Conservation (phyloP, 2,888 invertebrate species). For the Drosophila meridiana region DNA sequence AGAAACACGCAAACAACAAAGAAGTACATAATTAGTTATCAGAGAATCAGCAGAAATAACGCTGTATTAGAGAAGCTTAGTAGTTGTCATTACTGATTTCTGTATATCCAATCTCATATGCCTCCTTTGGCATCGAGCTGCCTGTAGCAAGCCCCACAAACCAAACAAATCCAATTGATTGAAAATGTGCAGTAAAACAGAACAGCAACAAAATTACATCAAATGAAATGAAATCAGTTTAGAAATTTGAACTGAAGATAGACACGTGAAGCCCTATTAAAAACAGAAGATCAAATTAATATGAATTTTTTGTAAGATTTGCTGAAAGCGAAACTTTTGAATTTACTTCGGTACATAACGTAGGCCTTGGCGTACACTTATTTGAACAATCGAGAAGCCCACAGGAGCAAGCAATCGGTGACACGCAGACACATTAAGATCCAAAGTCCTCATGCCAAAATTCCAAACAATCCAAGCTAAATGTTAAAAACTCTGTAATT, state of each 20-base stretch:
- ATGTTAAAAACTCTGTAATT: constrained; percentile 10
- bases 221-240: constrained; percentile 17
- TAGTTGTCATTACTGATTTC: constrained; percentile 33
- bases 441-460: constrained; percentile 66
- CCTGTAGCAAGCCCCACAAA: constrained; percentile 46
- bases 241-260: constrained; percentile 45
- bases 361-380: constrained; percentile 36
- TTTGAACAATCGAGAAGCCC: constrained; percentile 16
- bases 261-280: constrained; percentile 24
- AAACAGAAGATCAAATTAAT: constrained; percentile 34
- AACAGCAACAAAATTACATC: constrained; percentile 5
- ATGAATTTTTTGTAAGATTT: constrained; percentile 68
- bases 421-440: constrained; percentile 35
- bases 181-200: constrained; percentile 35
- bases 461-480: constrained; percentile 42
- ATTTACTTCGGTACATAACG: constrained; percentile 48
- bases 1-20: not conserved
- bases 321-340: constrained; percentile 54
- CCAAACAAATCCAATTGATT: constrained; percentile 50
- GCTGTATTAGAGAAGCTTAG: constrained; percentile 22
- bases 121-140: constrained; percentile 51
- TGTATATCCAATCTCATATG: constrained; percentile 38
- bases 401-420: constrained; percentile 11
- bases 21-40: not conserved
- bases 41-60: constrained; percentile 34